Conservation (phyloP, 2,113 vertebrate species). For the Oxyura jamaicensis region DNA sequence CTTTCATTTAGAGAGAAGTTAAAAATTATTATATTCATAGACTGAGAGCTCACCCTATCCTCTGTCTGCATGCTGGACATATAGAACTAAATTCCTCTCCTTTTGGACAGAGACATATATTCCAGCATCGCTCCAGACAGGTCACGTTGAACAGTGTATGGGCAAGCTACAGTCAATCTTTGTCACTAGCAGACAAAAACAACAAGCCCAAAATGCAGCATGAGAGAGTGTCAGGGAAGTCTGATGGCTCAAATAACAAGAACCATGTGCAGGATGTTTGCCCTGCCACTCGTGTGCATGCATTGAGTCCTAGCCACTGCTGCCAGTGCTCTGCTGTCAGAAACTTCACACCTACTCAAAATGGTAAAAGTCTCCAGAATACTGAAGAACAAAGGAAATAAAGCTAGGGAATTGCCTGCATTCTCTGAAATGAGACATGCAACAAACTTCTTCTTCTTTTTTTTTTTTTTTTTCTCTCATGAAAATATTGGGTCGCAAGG, state of each 20-base stretch:
- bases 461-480: too few species aligned
- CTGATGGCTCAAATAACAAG: background rate
- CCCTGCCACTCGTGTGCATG: background rate
- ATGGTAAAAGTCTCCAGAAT: background rate
- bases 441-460: background rate
- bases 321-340: background rate
- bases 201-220: background rate
- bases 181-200: background rate
- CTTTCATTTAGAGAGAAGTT: background rate
- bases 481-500: background rate
- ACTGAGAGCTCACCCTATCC: background rate
- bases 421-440: background rate
- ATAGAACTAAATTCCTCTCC: background rate
- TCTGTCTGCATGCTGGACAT: background rate
- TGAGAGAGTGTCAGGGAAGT: background rate
- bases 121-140: background rate
- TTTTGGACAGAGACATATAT: background rate
- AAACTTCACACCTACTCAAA: background rate
- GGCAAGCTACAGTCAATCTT: background rate
- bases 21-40: background rate
- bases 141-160: background rate
- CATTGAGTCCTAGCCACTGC: background rate
- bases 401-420: background rate
- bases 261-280: rapidly evolving
- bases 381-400: background rate